Base-by-base conservation (phyloP, 2,888 invertebrate species). In the Sipha maydis region DNA sequence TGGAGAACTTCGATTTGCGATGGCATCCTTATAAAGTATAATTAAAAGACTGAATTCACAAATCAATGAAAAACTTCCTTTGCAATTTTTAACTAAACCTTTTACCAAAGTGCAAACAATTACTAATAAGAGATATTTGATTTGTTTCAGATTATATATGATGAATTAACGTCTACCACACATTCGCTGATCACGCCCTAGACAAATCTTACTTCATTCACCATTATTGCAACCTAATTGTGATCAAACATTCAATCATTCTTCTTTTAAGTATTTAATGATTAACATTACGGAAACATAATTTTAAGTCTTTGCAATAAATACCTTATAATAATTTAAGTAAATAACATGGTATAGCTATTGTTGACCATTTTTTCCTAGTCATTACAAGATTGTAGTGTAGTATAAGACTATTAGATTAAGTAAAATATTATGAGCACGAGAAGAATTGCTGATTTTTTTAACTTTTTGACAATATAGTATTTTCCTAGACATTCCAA, bases 241-340 rank as follows among this genome's bases (percentile, higher is more conserved):
- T 88, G 88, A 88, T 88, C 80, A 88, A 88, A 82, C 80, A 88
- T 88, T 88, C 88, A 88, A 88, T 88, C 88, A 88, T 88, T 88
- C 80, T 88, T 88, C 88, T 88, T 88, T 82, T 31, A 82, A 88
- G 88, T 88, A 85, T 48, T 88, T 88, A 79, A 88, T 88, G 41
- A 75, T 79, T 88, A 80, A 80, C 48, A 76, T 88, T 82, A 82
- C 28, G 75, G n/a, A 82, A 82, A 80, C 21, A 17, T 88, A 88
- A 75, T 88, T 34, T 82, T 88, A 88, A 88, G 86, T 88, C 61
- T 80, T 31, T 67, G 88, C 88, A 88, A 82, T 88, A 88, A 88
- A 67, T 82, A 80, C n/a, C 38, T 88, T 82, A 48, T 88, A 76
- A 71, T 76, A 38, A n/a, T n/a, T 86, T 88, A 88, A 88, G 88